A percentile compares a stretch with the other conserved stretches of the same genome.
Evolutionary conservation across 2,113 vertebrate species (phyloP).

Genomic region (Oncorhynchus keta): DNA sequence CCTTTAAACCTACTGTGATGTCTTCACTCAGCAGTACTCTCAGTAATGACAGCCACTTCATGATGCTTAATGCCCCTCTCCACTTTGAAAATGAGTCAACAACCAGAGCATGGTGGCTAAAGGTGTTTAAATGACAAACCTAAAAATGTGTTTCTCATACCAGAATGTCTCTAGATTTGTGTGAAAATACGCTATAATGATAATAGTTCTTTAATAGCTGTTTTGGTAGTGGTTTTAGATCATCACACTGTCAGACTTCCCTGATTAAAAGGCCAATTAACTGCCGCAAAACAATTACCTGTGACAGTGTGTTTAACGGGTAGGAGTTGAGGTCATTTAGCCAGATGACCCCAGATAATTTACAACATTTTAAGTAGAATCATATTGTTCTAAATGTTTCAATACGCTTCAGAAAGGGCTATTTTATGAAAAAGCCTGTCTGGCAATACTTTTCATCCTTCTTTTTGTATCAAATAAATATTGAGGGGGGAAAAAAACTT

Average conservation of each 20-base stretch:
- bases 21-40: neutral
- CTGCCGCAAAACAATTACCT: conserved; percentile 34
- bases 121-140: neutral
- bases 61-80: neutral
- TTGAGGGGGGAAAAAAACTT: neutral
- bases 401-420: neutral
- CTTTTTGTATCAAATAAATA: neutral
- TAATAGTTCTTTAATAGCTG: conserved; percentile 49
- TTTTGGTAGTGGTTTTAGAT: conserved; percentile 50
- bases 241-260: conserved; percentile 46
- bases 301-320: conserved; percentile 20
- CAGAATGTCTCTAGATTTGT: conserved; percentile 5
- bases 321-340: conserved; percentile 2
- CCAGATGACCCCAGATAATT: neutral
- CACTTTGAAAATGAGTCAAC: neutral
- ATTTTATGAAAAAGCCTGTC: neutral
- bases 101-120: neutral
- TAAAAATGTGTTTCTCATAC: conserved; percentile 5
- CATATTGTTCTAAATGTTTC: neutral
- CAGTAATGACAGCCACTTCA: neutral
- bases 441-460: neutral
- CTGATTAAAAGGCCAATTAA: conserved; percentile 51
- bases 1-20: conserved; percentile 11
- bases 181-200: conserved; percentile 20
- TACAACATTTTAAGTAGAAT: neutral